These are phyloP conservation scores for Drosophila aff. DNA, from an alignment of 1,140 invertebrate genomes.

Conservation along the genomic window DNA sequence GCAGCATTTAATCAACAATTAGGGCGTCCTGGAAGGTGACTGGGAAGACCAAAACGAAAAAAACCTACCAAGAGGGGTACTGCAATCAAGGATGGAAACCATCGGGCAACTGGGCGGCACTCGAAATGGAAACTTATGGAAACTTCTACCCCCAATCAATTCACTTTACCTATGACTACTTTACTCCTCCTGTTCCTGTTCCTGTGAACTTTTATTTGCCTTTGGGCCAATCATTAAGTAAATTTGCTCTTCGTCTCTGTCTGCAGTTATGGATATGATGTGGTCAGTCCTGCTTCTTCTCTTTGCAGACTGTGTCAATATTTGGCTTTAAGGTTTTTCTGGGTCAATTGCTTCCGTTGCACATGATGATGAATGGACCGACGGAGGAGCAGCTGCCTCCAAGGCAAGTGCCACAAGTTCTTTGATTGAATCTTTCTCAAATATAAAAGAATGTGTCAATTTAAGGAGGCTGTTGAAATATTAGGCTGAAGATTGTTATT, in stretches of 20 bases:
- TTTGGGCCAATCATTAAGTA: constrained; percentile 56
- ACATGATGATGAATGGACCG: constrained; percentile 20
- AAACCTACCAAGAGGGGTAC: neutral
- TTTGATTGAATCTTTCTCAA: constrained; percentile 14
- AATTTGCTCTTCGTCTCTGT: constrained; percentile 26
- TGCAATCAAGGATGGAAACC: constrained; percentile 22
- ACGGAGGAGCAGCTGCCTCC: constrained; percentile 5
- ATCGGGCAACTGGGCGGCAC: constrained; percentile 4
- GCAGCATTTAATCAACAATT: constrained; percentile 71
- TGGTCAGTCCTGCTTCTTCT: constrained; percentile 4
- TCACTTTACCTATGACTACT: constrained; percentile 45
- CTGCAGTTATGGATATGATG: constrained; percentile 56
- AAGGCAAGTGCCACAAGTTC: constrained; percentile 3
- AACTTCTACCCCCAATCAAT: constrained; percentile 34
- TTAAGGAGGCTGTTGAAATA: too few relatives aligned
- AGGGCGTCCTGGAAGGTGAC: constrained; percentile 30
- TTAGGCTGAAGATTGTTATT: neutral
- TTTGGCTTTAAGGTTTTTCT: constrained; percentile 57
- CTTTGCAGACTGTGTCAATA: constrained; percentile 49
- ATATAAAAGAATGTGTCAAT: neutral
- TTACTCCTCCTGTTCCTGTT: constrained; percentile 33
- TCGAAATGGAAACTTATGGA: constrained; percentile 28
- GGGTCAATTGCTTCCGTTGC: constrained; percentile 54
- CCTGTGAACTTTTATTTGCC: constrained; percentile 53
- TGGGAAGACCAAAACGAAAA: constrained; percentile 4